Evolutionary conservation across 1,140 invertebrate genomes (phyloP), one percentile per base, ranked within the genome.

Genomic region (Diprion similis): DNA sequence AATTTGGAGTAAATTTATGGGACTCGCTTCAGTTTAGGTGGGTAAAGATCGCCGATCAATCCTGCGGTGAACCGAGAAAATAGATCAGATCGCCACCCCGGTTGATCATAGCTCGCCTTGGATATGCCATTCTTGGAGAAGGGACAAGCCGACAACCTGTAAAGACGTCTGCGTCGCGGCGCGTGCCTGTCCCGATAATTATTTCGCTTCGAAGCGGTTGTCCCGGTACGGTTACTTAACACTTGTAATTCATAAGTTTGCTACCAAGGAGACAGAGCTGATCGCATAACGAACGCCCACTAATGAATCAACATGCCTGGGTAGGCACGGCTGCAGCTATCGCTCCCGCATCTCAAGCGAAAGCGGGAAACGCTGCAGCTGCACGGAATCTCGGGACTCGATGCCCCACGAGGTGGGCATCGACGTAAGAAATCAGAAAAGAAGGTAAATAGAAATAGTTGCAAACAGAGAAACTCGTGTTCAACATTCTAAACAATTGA

Each of bases 1-100:
- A 68, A 45, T 68, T 68, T 68, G 19, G 19, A 68, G 51, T 68
- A 68, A 68, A 68, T 68, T 68, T 68, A 68, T 68, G 66, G 66
- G 10, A 45, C 4, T 45, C 66, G 66, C 17, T 18, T 13, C 19
- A 45, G 66, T 18, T 68, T 68, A 68, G 37, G 18, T 19, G 18
- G 6, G 66, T 68, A 68, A 45, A 68, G 37, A 68, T 18, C 51
- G 51, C 51, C 66, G 17, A 68, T 68, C 66, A 68, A 68, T 68
- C 66, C 18, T 68, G 66, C 37, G 66, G 66, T 68, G 11, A 68
- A 68, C 66, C 18, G 18, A 59, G 51, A 59, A 59, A 59, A 59
- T 59, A 59, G 51, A 59, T 59, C 51, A 59, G 51, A 59, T 9
- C n/a, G 51, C 51, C 51, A 13, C n/a, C 51, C 51, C 9, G n/a